Evolutionary conservation across 1,140 invertebrate species (phyloP), one percentile per base, ranked within the genome.

Genomic region (Grapholita molesta): DNA sequence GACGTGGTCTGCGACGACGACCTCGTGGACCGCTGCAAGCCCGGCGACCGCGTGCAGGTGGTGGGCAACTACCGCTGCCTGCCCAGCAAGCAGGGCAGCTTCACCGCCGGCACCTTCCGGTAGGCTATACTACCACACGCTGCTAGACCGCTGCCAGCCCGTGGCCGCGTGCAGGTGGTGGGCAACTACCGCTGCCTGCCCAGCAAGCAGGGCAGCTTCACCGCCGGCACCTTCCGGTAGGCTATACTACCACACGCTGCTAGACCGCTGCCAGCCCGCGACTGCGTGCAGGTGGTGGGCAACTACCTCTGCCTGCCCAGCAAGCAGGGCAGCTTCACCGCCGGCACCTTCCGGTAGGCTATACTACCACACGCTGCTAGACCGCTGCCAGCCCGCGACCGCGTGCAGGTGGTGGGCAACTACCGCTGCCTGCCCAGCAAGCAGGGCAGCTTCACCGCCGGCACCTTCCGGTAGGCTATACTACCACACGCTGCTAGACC

Each of bases 1-100:
- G 99, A 99, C 89, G 94, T 99, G 53, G 95, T 99, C 69, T 96
- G 96, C 72, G 99, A 99, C 90, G 96, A 99, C 91, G 99, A 99
- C 93, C 93, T 99, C 1, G 99, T 99, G 1, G 99, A 99, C 91
- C 90, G 90, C 30, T 99, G 98, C 86, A 99, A 99, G 91, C 99
- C 99, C 24, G 99, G 99, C 11, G 99, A 99, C 92, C 93, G 99
- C 71, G 95, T 99, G 3, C 97, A 99, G 85, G 94, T 99, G 57
- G 96, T 99, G 64, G 99, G 99, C 4, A 97, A 96, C 82, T 99
- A 96, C 84, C 94, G 99, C 61, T 99, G 98, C 92, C 86, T 99
- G 30, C 99, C 99, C 0, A 95, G 95, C 28, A 99, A 99, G 87
- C 96, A 98, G 80, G 96, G 96, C 35, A 96, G 97, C 71, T 99